Evolutionary conservation across 2,888 invertebrate genomes (phyloP).

Genomic region (Heliconius erato): DNA sequence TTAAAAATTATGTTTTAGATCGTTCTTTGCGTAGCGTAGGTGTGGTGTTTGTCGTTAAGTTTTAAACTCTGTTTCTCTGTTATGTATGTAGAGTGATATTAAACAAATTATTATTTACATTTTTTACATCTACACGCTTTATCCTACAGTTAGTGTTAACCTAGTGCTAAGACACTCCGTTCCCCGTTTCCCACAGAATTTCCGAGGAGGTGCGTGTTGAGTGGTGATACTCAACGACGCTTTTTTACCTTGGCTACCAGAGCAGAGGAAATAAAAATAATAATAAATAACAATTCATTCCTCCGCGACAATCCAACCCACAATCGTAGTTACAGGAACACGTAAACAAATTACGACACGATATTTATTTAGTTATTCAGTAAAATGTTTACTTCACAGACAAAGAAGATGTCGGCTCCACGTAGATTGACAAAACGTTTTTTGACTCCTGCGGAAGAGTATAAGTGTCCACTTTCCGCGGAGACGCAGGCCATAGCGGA

Average conservation of each 20-base stretch:
- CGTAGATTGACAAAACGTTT: conserved; percentile 73
- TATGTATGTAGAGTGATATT: background rate
- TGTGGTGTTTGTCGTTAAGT: background rate
- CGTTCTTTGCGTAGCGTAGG: background rate
- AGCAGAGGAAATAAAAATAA: too few species aligned
- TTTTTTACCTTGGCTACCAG: too few species aligned
- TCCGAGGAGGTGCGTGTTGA: too few species aligned
- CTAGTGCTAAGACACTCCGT: too few species aligned
- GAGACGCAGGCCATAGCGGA: conserved; percentile 88
- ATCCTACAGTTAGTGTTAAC: too few species aligned
- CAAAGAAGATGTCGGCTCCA: conserved; percentile 64
- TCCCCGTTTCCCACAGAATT: too few species aligned
- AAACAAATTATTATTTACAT: background rate
- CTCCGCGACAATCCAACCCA: too few species aligned
- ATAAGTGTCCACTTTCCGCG: conserved; percentile 86
- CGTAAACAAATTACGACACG: background rate
- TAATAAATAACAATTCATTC: too few species aligned
- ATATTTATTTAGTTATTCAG: background rate
- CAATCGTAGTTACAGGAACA: too few species aligned
- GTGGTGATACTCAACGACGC: too few species aligned
- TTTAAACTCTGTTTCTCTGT: background rate
- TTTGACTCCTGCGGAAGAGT: conserved; percentile 88
- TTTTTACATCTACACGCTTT: too few species aligned
- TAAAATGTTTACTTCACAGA: conserved; percentile 37
- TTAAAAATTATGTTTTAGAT: background rate